phyloP scores from a whole-genome alignment of 92 coral and sea anemone species.

The Ricordea florida region DNA sequence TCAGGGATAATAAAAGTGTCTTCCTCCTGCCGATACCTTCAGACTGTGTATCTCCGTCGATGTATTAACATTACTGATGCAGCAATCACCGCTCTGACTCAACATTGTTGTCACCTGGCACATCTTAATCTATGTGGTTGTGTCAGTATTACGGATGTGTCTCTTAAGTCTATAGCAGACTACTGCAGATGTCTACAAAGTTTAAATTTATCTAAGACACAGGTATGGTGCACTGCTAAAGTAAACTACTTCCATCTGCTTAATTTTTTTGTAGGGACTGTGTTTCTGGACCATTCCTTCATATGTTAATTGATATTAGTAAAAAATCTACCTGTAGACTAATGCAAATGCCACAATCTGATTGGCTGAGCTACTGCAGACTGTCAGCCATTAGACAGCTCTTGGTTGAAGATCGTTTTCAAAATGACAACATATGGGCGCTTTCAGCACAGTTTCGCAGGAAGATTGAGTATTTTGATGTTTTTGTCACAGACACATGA shows the following conservation, averaged over 20 bases:
- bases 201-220: slow-evolving; percentile 77
- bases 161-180: slow-evolving; percentile 69
- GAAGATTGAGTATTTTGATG: too few relatives aligned
- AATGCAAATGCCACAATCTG: too few relatives aligned
- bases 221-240: slow-evolving; percentile 38
- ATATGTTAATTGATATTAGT: too few relatives aligned
- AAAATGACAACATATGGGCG: too few relatives aligned
- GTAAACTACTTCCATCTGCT: neutral
- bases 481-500: too few relatives aligned
- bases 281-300: too few relatives aligned
- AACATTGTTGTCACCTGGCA: slow-evolving; percentile 58
- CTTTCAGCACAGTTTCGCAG: too few relatives aligned
- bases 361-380: too few relatives aligned
- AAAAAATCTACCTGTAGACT: too few relatives aligned
- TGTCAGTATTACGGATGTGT: slow-evolving; percentile 69
- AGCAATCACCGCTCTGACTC: slow-evolving; percentile 74
- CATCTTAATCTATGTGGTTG: slow-evolving; percentile 91
- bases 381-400: too few relatives aligned
- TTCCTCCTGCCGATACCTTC: slow-evolving; percentile 62
- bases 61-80: slow-evolving; percentile 73
- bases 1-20: slow-evolving; percentile 75
- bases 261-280: neutral
- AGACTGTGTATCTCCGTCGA: slow-evolving; percentile 84
- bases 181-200: slow-evolving; percentile 79
- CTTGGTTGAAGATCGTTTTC: too few relatives aligned